Conservation (phyloP, 2,888 invertebrate genomes). For the Choreutis nemorana region DNA sequence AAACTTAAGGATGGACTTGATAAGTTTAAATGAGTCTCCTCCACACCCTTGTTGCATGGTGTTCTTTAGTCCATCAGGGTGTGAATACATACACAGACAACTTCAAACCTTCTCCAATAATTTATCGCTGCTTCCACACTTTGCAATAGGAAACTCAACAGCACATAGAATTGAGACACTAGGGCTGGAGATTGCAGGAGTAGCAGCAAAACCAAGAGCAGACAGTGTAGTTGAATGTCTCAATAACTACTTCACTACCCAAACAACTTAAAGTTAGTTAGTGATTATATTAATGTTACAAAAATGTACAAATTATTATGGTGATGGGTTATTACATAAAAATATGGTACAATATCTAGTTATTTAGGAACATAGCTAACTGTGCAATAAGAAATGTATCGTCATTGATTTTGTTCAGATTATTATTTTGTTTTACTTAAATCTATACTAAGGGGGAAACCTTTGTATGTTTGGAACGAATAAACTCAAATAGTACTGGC, state of each 20-base stretch:
- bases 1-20: conserved; percentile 29
- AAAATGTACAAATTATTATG: conserved; percentile 5
- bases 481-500: no score
- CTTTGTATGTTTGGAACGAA: no score
- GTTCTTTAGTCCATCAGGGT: conserved; percentile 55
- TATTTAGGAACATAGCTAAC: no score
- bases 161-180: conserved; percentile 51
- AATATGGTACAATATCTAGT: no score
- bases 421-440: no score
- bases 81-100: conserved; percentile 46
- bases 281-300: conserved; percentile 8
- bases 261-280: conserved; percentile 15
- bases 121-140: conserved; percentile 37
- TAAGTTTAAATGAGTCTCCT: conserved; percentile 24
- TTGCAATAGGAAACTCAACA: conserved; percentile 55
- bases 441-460: no score
- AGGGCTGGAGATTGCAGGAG: conserved; percentile 47
- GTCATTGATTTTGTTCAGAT: no score
- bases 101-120: conserved; percentile 45
- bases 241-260: conserved; percentile 28
- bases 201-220: conserved; percentile 35
- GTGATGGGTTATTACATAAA: no score
- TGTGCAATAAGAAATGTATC: no score
- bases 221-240: conserved; percentile 36
- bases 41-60: conserved; percentile 35